Evolutionary conservation across 1,140 invertebrate species (phyloP), one percentile per base, ranked within the genome.

Genomic region (Papilio glaucus): DNA sequence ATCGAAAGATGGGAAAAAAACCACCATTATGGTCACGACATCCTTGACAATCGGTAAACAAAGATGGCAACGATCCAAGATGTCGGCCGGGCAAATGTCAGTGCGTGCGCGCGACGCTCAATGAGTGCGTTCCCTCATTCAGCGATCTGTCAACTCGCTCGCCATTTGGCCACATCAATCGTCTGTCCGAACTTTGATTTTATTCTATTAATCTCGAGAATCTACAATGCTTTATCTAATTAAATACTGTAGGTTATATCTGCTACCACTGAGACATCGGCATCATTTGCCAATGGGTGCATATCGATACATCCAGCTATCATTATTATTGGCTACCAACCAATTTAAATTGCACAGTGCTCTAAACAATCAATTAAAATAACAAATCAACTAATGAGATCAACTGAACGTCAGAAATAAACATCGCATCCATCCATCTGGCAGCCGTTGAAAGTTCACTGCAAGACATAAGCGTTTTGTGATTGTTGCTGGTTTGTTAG

Each of bases 1-100:
- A 37, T 63, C 15, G 29, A 41, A 38, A 18, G 39, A 21, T 18
- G 18, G 12, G 42, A 69, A 69, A 69, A 45, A 53, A 69, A 49
- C 24, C 42, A 53, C 42, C 29, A 26, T 69, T 69, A 73, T 78
- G 72, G 73, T 73, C 69, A 72, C 53, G 26, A 39, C 49, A 69
- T 45, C 49, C 18, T 73, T 73, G 71, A 79, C 71, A 79, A 72
- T 73, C 69, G 73, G 21, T 37, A 75, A 76, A 78, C 79, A 81
- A 79, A 77, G 79, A 81, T 85, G 83, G 83, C 83, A 77, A 6
- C 65, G 69, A 26, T 62, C 73, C 73, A 75, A 75, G 63, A 68
- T 33, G 45, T 41, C 57, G 15, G 57, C 63, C 39, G 60, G 57
- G 38, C 57, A 68, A 68, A 68, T 63, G 73, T 70, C 73, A 63